Evolutionary conservation across 2,113 vertebrate species (phyloP), one percentile per base, ranked within the genome.

Genomic region (Calidris pygmaea): DNA sequence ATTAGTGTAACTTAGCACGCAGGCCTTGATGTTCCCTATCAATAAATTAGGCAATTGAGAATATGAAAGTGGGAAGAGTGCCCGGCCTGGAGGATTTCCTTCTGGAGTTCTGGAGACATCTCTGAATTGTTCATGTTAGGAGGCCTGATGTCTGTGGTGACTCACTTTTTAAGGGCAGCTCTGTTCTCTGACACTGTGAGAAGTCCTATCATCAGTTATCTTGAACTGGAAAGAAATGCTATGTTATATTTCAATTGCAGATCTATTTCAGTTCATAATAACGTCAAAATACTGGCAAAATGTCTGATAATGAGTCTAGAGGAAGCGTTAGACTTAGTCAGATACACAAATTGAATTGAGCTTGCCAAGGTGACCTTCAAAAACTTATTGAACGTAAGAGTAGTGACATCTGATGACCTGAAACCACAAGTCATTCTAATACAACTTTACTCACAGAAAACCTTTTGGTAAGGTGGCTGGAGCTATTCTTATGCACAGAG

Each of bases 21-120:
- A 75, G 76, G 59, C 58, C 77, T 93, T 87, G 73, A 78, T 87
- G 45, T 85, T 35, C 27, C 52, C 24, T 79, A 24, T 68, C 87
- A 87, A 71, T 95, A 83, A 89, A 85, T 89, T 34, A 93, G 24
- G 10, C 81, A 70, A 87, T 8, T 68, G 77, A 85, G 74, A 89
- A 73, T 76, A 83, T 83, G 90, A 30, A 62, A 76, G 63, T 87
- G 59, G 87, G 95, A 93, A 93, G 63, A 90, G n/a, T 83, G 85
- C 89, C 91, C 78, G 83, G 78, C 39, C 37, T 89, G 41, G 41
- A 93, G 66, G 50, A 82, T 91, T 82, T 96, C 37, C 63, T 83
- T 21, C 48, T n/a, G 74, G 62, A 90, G 19, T 39, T 82, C 68
- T 81, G 60, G 35, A 89, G 73, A 62, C 32, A 41, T 75, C 35